Evolutionary conservation across 2,113 vertebrate species (phyloP).

Genomic region (Pholis gunnellus): DNA sequence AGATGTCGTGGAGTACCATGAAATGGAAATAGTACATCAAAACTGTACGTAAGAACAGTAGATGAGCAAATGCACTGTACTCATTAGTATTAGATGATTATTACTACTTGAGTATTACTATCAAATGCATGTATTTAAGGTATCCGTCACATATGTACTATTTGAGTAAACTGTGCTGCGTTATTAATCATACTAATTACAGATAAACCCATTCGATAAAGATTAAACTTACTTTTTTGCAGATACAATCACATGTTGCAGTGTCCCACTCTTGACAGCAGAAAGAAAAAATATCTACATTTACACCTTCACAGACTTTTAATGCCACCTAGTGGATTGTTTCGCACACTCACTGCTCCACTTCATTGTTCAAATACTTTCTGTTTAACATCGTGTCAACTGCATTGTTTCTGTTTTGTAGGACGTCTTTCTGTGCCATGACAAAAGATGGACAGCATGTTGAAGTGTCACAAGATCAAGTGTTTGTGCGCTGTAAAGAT

Average conservation of each 20-base stretch:
- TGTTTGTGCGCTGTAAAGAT: slow-evolving; percentile 88
- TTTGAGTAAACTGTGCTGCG: background rate
- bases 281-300: background rate
- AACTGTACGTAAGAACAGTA: background rate
- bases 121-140: background rate
- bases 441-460: slow-evolving; percentile 81
- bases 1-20: background rate
- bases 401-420: slow-evolving; percentile 65
- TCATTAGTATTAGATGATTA: background rate
- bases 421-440: slow-evolving; percentile 89
- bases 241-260: background rate
- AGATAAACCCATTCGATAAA: background rate
- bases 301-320: slow-evolving; percentile 11
- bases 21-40: background rate
- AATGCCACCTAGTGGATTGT: slow-evolving; percentile 73
- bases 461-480: slow-evolving; percentile 85
- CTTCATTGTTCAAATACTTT: background rate
- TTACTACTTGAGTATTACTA: background rate
- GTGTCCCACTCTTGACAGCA: background rate
- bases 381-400: background rate
- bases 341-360: background rate
- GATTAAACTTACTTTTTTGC: background rate
- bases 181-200: background rate
- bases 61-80: background rate
- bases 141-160: background rate